These are phyloP conservation scores for Otolemur garnettii DNA, from an alignment of 2,113 vertebrate genomes.

Conservation along the genomic window DNA sequence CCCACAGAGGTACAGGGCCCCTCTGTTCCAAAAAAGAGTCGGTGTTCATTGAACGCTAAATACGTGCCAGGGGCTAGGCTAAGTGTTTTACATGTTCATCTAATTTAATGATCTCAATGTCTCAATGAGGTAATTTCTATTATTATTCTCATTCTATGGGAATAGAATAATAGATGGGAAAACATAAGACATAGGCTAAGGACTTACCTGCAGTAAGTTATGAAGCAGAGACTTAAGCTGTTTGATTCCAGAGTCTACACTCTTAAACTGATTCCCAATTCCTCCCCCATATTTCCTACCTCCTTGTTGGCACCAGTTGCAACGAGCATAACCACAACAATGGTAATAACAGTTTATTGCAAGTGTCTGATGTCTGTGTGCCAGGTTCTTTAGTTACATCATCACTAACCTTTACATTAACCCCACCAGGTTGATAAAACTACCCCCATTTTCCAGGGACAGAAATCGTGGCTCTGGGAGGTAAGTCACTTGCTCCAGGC, in stretches of 20 bases:
- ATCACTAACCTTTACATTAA: constrained; percentile 21
- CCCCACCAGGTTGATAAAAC: not conserved
- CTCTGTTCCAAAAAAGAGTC: not conserved
- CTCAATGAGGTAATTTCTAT: constrained; percentile 9
- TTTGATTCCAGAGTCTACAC: not conserved
- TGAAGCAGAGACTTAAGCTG: not conserved
- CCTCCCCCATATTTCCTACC: not conserved
- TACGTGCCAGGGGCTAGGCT: not conserved
- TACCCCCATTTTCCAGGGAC: not conserved
- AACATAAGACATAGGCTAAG: constrained; percentile 15
- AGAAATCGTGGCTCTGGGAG: constrained; percentile 19
- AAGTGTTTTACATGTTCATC: not conserved
- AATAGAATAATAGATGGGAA: constrained; percentile 22
- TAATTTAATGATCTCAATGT: constrained; percentile 15
- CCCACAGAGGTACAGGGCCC: not conserved
- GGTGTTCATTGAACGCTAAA: constrained; percentile 33
- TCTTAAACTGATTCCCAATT: not conserved
- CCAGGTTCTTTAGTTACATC: constrained; percentile 32
- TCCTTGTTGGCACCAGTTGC: constrained; percentile 48
- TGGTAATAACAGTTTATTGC: constrained; percentile 41
- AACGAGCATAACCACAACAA: constrained; percentile 31
- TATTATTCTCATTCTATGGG: constrained; percentile 11
- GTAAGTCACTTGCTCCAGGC: not conserved
- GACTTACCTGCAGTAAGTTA: not conserved
- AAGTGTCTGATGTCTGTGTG: constrained; percentile 49